A percentile compares a stretch with the other conserved stretches of the same genome.
phyloP scores from a whole-genome alignment of 2,888 invertebrate species.

The Andrena praecox region DNA sequence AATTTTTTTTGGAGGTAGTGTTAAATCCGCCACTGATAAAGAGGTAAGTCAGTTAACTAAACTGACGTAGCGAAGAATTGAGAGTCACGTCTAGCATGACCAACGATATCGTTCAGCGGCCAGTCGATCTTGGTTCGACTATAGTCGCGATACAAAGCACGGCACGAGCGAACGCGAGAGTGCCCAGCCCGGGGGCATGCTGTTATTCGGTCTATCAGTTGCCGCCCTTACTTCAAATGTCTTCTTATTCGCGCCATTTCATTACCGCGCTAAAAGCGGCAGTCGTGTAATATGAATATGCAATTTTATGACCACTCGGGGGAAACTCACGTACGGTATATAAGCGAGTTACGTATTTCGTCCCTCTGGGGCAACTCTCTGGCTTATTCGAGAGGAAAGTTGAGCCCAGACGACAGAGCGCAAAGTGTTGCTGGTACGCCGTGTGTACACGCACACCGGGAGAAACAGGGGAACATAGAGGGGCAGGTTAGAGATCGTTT shows the following conservation, averaged over 20 bases:
- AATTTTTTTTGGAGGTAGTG: too few species aligned
- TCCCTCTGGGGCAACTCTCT: constrained; percentile 51
- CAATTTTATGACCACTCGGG: constrained; percentile 73
- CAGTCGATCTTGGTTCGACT: not conserved
- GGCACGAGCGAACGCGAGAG: not conserved
- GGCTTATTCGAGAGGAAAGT: constrained; percentile 72
- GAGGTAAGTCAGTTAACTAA: not conserved
- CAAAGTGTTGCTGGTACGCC: constrained; percentile 29
- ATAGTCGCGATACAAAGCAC: not conserved
- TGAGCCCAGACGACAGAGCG: constrained; percentile 37
- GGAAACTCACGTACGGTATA: constrained; percentile 68
- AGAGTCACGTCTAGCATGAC: not conserved
- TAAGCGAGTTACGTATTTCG: constrained; percentile 70
- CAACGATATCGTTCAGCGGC: not conserved
- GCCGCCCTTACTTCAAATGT: constrained; percentile 53
- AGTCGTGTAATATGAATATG: constrained; percentile 75
- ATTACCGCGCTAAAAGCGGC: constrained; percentile 63
- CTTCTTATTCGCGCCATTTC: constrained; percentile 64
- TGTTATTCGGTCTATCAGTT: constrained; percentile 44
- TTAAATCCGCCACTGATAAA: too few species aligned
- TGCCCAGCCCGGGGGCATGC: not conserved
- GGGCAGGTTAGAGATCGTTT: constrained; percentile 41
- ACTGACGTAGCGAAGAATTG: not conserved
- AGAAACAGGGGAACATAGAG: not conserved
- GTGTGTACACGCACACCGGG: not conserved